Conservation (phyloP, 2,113 vertebrate species). For the Triplophysa tibetana region DNA sequence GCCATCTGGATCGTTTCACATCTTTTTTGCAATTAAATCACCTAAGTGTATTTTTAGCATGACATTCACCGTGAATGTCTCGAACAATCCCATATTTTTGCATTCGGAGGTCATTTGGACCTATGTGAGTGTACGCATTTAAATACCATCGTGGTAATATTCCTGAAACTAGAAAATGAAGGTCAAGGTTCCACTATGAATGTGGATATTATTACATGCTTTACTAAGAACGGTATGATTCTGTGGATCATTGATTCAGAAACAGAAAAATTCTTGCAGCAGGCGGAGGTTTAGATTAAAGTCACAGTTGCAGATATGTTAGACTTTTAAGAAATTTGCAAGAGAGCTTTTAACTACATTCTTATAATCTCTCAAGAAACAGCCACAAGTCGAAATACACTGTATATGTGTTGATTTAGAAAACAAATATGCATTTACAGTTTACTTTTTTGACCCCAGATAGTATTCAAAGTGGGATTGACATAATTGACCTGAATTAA, state of each 20-base stretch:
- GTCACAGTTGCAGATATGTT: slow-evolving; percentile 23
- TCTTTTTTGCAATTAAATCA: not conserved
- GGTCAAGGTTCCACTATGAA: slow-evolving; percentile 42
- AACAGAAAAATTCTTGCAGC: slow-evolving; percentile 7
- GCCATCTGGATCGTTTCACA: not conserved
- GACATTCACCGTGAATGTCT: slow-evolving; percentile 40
- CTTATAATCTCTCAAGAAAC: not conserved
- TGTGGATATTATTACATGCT: slow-evolving; percentile 43
- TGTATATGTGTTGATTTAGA: not conserved
- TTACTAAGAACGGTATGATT: slow-evolving; percentile 28
- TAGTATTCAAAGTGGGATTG: slow-evolving; percentile 31
- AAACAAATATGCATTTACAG: not conserved
- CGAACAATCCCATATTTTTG: slow-evolving; percentile 48
- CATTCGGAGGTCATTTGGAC: slow-evolving; percentile 47
- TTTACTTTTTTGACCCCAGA: not conserved
- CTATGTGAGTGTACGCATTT: slow-evolving; percentile 43
- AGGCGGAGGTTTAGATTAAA: slow-evolving; percentile 20
- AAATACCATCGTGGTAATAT: slow-evolving; percentile 48
- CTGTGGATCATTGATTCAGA: slow-evolving; percentile 30
- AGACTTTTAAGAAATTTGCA: not conserved
- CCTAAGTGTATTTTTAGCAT: not conserved
- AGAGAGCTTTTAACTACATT: not conserved
- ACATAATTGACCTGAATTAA: not conserved
- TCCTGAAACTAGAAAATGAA: slow-evolving; percentile 52
- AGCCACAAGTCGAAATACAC: not conserved